phyloP scores from a whole-genome alignment of 2,888 invertebrate species.

The Dichetophora obliterata region DNA sequence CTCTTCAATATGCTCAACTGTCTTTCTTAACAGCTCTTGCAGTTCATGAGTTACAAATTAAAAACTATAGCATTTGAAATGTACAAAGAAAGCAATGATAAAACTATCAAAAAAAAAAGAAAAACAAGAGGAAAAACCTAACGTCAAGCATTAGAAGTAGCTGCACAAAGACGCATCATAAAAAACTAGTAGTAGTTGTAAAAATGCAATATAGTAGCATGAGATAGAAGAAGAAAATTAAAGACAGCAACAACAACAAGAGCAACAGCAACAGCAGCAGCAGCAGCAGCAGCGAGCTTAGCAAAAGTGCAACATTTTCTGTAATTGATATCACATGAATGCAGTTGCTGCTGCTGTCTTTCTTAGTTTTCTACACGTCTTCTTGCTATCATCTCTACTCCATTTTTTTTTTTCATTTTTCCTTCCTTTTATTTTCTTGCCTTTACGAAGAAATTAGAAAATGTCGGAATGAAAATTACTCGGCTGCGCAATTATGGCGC shows the following conservation, averaged over 20 bases:
- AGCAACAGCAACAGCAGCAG: neutral
- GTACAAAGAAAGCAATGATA: constrained; percentile 5
- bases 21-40: constrained; percentile 11
- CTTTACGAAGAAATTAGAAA: constrained; percentile 26
- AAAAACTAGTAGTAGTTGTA: neutral
- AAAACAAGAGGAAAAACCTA: neutral
- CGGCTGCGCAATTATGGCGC: constrained; percentile 23
- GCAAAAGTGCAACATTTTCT: constrained; percentile 27
- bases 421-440: neutral
- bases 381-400: neutral
- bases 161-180: neutral
- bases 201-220: neutral
- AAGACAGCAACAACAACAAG: neutral
- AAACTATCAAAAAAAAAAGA: neutral
- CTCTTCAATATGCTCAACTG: neutral
- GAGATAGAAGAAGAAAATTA: neutral
- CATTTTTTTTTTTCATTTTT: neutral
- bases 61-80: constrained; percentile 27
- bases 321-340: constrained; percentile 38
- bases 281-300: neutral
- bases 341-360: neutral
- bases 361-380: neutral
- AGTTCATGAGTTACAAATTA: constrained; percentile 34
- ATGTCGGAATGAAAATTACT: constrained; percentile 33
- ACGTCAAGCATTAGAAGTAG: neutral